phyloP scores from a whole-genome alignment of 1,140 invertebrate species.

The Ericerus pela region DNA sequence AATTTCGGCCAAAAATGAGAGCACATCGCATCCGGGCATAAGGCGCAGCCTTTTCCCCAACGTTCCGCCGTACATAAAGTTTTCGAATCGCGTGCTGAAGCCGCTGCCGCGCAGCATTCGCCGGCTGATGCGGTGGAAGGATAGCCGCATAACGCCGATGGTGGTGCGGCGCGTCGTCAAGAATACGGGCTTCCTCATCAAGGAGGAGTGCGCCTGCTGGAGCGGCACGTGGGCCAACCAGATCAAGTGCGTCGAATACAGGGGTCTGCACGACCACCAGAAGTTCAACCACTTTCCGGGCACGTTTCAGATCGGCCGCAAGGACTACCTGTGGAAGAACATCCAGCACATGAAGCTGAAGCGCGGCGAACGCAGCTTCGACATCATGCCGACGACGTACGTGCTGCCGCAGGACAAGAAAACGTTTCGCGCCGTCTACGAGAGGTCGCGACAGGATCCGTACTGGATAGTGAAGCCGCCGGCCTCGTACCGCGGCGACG shows the following conservation, averaged over 20 bases:
- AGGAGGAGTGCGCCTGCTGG: conserved; percentile 33
- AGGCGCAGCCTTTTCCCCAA: conserved; percentile 62
- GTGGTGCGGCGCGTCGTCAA: conserved; percentile 64
- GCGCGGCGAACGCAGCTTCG: conserved; percentile 54
- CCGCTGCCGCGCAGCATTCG: conserved; percentile 51
- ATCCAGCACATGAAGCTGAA: conserved; percentile 57
- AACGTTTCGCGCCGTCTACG: conserved; percentile 68
- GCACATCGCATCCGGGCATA: conserved; percentile 36
- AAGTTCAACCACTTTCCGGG: conserved; percentile 97
- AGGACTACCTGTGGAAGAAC: conserved; percentile 86
- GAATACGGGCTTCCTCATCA: conserved; percentile 60
- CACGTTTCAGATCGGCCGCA: conserved; percentile 90
- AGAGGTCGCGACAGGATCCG: conserved; percentile 47
- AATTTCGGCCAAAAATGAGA: too few relatives aligned
- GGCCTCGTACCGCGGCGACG: conserved; percentile 84
- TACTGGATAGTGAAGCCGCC: conserved; percentile 79
- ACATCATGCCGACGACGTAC: conserved; percentile 86
- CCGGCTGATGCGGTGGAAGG: conserved; percentile 72
- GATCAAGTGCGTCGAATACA: conserved; percentile 59
- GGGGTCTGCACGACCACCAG: conserved; percentile 66
- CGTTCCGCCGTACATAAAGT: conserved; percentile 77
- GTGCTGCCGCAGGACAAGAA: conserved; percentile 78
- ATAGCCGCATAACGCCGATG: conserved; percentile 79
- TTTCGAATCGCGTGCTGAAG: conserved; percentile 52
- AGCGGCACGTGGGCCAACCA: conserved; percentile 66